Conservation (phyloP, 1,140 invertebrate genomes). For the Eciton burchellii region DNA sequence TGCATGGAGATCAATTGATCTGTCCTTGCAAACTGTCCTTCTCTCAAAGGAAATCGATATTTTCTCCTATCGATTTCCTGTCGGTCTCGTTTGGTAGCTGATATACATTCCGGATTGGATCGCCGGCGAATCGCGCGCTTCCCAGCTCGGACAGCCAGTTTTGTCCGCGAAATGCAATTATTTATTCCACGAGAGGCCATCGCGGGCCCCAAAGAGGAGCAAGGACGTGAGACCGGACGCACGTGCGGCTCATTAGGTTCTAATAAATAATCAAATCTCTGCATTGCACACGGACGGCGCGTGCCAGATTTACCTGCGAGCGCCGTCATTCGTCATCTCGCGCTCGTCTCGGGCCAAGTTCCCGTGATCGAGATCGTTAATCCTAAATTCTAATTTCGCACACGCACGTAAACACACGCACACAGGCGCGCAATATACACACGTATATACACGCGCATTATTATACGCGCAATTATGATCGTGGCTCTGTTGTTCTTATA, state of each 20-base stretch:
- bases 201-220: background rate
- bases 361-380: conserved; percentile 10
- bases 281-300: conserved; percentile 63
- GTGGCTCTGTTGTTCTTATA: background rate
- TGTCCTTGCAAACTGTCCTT: background rate
- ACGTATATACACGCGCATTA: background rate
- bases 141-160: background rate
- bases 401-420: background rate
- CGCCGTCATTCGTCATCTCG: conserved; percentile 21
- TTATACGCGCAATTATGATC: background rate
- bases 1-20: background rate
- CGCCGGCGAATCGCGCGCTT: background rate
- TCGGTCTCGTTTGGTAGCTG: background rate
- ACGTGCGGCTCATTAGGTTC: conserved; percentile 58
- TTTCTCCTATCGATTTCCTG: background rate
- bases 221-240: conserved; percentile 12
- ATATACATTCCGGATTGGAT: background rate
- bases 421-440: background rate
- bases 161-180: conserved; percentile 27
- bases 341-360: background rate
- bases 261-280: conserved; percentile 76
- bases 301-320: conserved; percentile 24
- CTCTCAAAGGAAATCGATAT: background rate
- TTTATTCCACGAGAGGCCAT: background rate
- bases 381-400: conserved; percentile 51